Percentiles rank a stretch among this genome's conserved stretches.
Evolutionary conservation across 2,888 invertebrate genomes (phyloP).

Genomic region (Cheilosia pagana): DNA sequence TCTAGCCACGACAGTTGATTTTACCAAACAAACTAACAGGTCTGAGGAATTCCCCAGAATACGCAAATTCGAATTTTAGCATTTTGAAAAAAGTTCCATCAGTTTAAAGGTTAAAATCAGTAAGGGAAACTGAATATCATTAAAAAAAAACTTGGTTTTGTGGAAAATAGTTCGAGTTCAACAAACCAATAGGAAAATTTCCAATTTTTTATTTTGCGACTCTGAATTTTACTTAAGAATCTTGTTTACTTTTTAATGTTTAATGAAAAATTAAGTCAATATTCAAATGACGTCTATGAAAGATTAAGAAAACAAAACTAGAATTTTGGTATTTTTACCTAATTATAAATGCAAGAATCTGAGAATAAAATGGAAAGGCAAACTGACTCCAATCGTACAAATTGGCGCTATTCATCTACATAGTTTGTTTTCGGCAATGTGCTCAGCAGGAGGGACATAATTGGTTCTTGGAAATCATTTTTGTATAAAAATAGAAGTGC

Average conservation of each 20-base stretch:
- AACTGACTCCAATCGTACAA: conserved; percentile 18
- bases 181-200: conserved; percentile 11
- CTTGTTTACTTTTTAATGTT: conserved; percentile 7
- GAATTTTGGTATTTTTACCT: conserved; percentile 16
- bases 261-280: conserved; percentile 10
- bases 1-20: conserved; percentile 35
- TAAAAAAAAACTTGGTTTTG: not conserved
- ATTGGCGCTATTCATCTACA: conserved; percentile 17
- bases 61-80: conserved; percentile 15
- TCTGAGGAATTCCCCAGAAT: conserved; percentile 47
- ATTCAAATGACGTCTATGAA: conserved; percentile 39
- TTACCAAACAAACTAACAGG: conserved; percentile 5
- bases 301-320: conserved; percentile 31
- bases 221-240: not conserved
- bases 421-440: conserved; percentile 32
- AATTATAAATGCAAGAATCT: conserved; percentile 12
- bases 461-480: conserved; percentile 13
- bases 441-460: conserved; percentile 21
- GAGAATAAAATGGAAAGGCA: not conserved
- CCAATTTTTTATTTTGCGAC: conserved; percentile 6
- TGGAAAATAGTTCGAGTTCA: not conserved
- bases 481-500: conserved; percentile 53
- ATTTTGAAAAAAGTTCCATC: conserved; percentile 21
- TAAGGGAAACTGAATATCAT: not conserved
- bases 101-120: not conserved